Conservation (phyloP, 2,113 vertebrate genomes). For the Recurvirostra avosetta region DNA sequence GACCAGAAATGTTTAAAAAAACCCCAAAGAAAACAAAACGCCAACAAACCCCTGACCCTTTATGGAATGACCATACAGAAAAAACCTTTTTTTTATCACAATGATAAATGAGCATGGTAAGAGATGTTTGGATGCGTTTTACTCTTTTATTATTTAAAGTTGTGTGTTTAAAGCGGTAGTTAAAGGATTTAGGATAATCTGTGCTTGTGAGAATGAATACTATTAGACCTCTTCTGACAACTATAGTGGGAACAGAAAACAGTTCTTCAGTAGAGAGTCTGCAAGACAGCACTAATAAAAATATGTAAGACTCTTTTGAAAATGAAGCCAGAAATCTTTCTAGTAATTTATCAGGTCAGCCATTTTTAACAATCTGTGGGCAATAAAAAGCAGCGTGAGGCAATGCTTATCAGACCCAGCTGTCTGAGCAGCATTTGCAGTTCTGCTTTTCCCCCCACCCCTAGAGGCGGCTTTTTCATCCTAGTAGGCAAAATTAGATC, state of each 20-base stretch:
- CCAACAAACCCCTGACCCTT: fast-evolving
- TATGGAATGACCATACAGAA: not conserved
- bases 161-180: not conserved
- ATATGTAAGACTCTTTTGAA: not conserved
- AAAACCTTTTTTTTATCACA: not conserved
- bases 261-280: not conserved
- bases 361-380: not conserved
- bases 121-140: not conserved
- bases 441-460: not conserved
- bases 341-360: not conserved
- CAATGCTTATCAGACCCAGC: not conserved
- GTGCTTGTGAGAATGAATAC: not conserved
- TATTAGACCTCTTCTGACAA: not conserved
- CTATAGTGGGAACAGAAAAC: fast-evolving
- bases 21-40: not conserved
- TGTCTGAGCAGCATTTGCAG: not conserved
- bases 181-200: not conserved
- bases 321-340: not conserved
- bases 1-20: not conserved
- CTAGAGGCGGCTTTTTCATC: not conserved
- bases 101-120: not conserved
- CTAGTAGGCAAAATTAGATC: not conserved
- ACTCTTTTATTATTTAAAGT: not conserved
- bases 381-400: not conserved
- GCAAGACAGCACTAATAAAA: not conserved